Conservation (phyloP, 2,113 vertebrate species). For the Hepsetus odoe region DNA sequence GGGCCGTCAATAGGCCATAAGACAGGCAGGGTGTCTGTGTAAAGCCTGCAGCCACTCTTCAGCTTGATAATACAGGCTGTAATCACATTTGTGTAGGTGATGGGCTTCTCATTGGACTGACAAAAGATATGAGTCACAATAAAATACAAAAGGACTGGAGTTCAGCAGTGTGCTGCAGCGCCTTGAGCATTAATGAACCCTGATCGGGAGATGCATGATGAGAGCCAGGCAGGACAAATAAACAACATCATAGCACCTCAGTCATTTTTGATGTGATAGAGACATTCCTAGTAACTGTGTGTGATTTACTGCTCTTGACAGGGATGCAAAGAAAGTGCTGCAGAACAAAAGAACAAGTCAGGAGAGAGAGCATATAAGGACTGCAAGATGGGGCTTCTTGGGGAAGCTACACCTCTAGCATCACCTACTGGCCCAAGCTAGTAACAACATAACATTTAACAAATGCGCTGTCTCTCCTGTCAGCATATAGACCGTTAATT, state of each 20-base stretch:
- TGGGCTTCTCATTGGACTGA: background rate
- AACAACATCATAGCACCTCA: constrained; percentile 2
- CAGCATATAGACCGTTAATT: too few relatives aligned
- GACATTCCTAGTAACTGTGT: constrained; percentile 43
- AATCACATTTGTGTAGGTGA: background rate
- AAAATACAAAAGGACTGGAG: background rate
- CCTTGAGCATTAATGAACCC: background rate
- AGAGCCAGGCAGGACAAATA: background rate
- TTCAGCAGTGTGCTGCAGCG: background rate
- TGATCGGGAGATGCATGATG: background rate
- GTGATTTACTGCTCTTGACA: constrained; percentile 44
- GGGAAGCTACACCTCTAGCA: constrained; percentile 41
- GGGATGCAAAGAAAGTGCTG: constrained; percentile 56
- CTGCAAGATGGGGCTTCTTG: background rate
- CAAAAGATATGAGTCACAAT: background rate
- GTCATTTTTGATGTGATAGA: constrained; percentile 22
- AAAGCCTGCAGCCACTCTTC: background rate
- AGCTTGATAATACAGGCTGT: background rate
- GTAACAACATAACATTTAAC: background rate
- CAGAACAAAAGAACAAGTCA: constrained; percentile 43
- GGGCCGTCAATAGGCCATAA: background rate
- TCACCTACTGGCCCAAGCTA: constrained; percentile 28
- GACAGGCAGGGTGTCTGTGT: background rate
- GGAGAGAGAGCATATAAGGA: constrained; percentile 26
- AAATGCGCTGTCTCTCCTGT: too few relatives aligned